phyloP scores from a whole-genome alignment of 2,113 vertebrate species.

The Machaerirhynchus nigripectus region DNA sequence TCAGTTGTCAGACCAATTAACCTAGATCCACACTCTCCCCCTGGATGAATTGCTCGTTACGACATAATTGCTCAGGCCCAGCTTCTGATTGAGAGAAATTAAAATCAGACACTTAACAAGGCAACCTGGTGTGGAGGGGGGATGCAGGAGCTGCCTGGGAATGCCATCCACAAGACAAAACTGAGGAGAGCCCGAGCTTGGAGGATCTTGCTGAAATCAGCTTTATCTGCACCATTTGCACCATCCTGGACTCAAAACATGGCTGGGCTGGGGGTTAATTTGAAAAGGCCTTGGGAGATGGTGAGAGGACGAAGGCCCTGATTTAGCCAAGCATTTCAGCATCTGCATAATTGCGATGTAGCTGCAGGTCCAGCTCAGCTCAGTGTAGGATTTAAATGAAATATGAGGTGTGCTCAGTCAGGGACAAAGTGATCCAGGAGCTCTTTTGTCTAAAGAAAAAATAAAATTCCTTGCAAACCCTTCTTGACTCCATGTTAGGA shows the following conservation, averaged over 20 bases:
- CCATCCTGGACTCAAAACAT: not conserved
- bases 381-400: not conserved
- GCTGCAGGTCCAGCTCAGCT: not conserved
- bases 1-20: constrained; percentile 62
- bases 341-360: not conserved
- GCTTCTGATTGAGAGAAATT: constrained; percentile 52
- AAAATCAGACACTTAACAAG: constrained; percentile 50
- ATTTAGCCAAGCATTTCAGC: not conserved
- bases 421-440: not conserved
- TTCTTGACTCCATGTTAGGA: not conserved
- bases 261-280: not conserved
- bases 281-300: not conserved
- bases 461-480: not conserved
- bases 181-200: not conserved
- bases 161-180: not conserved
- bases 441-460: not conserved
- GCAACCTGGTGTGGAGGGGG: not conserved
- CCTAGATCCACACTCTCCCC: constrained; percentile 31
- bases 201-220: not conserved
- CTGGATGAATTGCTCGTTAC: constrained; percentile 48
- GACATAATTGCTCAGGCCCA: constrained; percentile 35
- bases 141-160: not conserved
- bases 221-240: not conserved
- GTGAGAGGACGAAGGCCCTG: not conserved
- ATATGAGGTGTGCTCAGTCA: not conserved